These are phyloP conservation scores for Lithophane socia DNA, from an alignment of 2,888 invertebrate genomes.

Conservation along the genomic window DNA sequence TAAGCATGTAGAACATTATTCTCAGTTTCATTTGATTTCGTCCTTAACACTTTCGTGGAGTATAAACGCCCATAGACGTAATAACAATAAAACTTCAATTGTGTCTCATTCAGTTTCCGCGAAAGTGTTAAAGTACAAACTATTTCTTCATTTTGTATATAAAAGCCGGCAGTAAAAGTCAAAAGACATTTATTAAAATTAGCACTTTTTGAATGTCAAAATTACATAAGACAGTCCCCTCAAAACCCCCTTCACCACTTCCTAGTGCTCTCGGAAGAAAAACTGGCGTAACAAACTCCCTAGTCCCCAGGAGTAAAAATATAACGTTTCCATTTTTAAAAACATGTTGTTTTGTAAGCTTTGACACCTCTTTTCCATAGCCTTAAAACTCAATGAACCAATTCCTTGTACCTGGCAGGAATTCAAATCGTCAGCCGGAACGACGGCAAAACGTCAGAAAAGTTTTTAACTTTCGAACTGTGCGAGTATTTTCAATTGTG, in stretches of 20 bases:
- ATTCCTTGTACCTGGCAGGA: slow-evolving; percentile 44
- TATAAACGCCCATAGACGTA: no score
- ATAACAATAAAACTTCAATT: no score
- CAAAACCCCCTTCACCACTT: neutral
- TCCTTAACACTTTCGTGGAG: neutral
- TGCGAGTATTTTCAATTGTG: slow-evolving; percentile 44
- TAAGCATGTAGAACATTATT: neutral
- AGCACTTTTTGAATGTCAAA: neutral
- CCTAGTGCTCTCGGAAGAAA: neutral
- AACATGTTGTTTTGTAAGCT: neutral
- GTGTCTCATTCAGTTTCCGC: no score
- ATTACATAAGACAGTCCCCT: neutral
- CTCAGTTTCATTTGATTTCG: neutral
- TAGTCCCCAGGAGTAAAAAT: neutral
- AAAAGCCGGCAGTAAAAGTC: neutral
- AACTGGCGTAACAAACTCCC: neutral
- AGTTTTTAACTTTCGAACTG: slow-evolving; percentile 53
- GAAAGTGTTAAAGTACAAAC: no score
- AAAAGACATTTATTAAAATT: neutral
- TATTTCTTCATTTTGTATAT: neutral
- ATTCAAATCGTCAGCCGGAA: slow-evolving; percentile 40
- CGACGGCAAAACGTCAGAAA: slow-evolving; percentile 24
- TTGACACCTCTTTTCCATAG: slow-evolving; percentile 16
- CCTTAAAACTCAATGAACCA: slow-evolving; percentile 22
- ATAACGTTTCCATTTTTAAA: neutral